Percentiles rank a stretch among this genome's conserved stretches.
Conservation (phyloP, 1,140 invertebrate species). For the Philaenus spumarius region DNA sequence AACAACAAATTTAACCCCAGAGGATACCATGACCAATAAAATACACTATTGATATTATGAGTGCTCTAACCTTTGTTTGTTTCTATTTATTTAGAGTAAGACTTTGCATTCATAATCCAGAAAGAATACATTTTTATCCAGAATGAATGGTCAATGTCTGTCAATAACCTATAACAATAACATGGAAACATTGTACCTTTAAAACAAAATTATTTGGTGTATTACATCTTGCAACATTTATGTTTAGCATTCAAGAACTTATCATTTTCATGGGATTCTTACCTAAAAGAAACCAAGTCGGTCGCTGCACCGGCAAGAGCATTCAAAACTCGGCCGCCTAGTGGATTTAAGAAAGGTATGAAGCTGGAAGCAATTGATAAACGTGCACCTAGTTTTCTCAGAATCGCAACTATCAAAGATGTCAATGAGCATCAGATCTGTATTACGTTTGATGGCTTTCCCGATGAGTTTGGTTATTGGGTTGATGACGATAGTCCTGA, state of each 20-base stretch:
- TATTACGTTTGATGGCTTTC: constrained; percentile 90
- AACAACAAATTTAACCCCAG: no score
- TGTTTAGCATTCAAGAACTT: constrained; percentile 64
- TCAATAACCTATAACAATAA: no score
- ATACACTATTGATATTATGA: no score
- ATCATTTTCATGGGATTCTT: constrained; percentile 78
- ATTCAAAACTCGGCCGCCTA: constrained; percentile 69
- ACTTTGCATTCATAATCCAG: no score
- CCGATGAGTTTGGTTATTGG: constrained; percentile 79
- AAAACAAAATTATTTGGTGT: no score
- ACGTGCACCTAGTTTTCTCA: constrained; percentile 70
- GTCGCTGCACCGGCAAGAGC: constrained; percentile 71
- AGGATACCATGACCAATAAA: no score
- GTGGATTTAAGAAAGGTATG: constrained; percentile 72
- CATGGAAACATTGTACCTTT: no score
- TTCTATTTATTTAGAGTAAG: no score
- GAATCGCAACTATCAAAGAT: constrained; percentile 77
- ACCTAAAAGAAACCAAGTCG: constrained; percentile 69
- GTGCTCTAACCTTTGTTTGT: no score
- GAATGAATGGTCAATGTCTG: no score
- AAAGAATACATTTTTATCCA: no score
- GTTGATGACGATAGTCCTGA: constrained; percentile 84
- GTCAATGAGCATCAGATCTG: constrained; percentile 69
- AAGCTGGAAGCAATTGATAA: constrained; percentile 82
- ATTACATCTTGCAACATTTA: no score